Evolutionary conservation across 2,113 vertebrate genomes (phyloP).

Genomic region (Oryzias curvinotus): DNA sequence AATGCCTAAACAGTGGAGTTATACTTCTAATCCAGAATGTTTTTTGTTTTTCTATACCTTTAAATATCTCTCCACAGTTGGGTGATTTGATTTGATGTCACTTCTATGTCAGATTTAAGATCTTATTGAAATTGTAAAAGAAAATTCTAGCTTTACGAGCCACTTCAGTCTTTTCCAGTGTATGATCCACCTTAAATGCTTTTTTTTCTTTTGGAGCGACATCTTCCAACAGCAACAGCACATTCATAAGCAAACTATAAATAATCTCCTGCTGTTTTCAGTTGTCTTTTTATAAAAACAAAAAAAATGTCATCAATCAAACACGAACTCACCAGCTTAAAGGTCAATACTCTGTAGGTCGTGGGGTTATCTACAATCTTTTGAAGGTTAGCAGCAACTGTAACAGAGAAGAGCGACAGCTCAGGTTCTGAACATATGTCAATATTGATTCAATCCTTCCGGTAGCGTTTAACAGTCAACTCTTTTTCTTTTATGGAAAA

Average conservation of each 20-base stretch:
- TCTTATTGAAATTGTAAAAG: no score
- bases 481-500: background rate
- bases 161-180: no score
- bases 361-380: slow-evolving; percentile 98
- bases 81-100: no score
- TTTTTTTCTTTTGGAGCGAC: background rate
- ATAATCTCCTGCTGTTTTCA: slow-evolving; percentile 10
- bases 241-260: slow-evolving; percentile 24
- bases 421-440: no score
- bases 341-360: slow-evolving; percentile 96
- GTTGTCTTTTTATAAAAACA: slow-evolving; percentile 5
- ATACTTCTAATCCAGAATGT: no score
- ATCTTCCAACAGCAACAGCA: background rate
- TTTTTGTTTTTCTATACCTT: no score
- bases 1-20: no score
- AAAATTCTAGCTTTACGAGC: background rate
- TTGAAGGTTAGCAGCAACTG: slow-evolving; percentile 99
- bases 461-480: no score
- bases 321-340: slow-evolving; percentile 93
- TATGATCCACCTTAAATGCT: background rate
- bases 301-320: slow-evolving; percentile 17
- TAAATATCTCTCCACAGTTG: no score
- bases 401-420: slow-evolving; percentile 35
- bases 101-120: no score
- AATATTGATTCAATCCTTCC: no score